Conservation (phyloP, 2,888 invertebrate genomes). For the Nysson spinosus region DNA sequence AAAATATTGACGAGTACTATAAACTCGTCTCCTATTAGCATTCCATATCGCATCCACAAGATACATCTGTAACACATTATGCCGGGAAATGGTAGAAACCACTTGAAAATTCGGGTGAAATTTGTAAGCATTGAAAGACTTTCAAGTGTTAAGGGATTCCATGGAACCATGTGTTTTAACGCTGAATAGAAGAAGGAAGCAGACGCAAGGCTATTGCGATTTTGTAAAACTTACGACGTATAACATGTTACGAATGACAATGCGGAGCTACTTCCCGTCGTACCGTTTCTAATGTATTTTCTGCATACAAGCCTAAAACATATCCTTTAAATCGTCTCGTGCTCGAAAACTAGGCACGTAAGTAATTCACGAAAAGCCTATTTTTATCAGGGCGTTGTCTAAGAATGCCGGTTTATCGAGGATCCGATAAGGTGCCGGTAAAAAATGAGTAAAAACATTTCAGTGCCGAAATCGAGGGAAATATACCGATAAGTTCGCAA, state of each 20-base stretch:
- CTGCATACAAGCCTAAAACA: conserved; percentile 86
- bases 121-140: neutral
- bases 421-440: conserved; percentile 8
- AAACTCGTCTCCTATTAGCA: conserved; percentile 84
- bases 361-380: neutral
- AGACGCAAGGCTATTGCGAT: neutral
- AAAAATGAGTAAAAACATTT: conserved; percentile 3
- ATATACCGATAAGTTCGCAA: neutral
- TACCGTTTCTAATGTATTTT: conserved; percentile 85
- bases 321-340: conserved; percentile 6
- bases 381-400: neutral
- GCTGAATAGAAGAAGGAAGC: neutral
- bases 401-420: neutral
- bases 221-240: conserved; percentile 82
- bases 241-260: conserved; percentile 88
- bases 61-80: conserved; percentile 81
- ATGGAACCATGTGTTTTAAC: neutral
- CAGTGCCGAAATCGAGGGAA: neutral
- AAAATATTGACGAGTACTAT: conserved; percentile 87
- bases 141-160: neutral
- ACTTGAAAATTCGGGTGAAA: neutral
- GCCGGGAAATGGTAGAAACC: conserved; percentile 2
- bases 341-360: neutral
- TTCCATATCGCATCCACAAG: conserved; percentile 90
- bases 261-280: conserved; percentile 87